Evolutionary conservation across 2,113 vertebrate species (phyloP).

Genomic region (Pluvialis apricaria): DNA sequence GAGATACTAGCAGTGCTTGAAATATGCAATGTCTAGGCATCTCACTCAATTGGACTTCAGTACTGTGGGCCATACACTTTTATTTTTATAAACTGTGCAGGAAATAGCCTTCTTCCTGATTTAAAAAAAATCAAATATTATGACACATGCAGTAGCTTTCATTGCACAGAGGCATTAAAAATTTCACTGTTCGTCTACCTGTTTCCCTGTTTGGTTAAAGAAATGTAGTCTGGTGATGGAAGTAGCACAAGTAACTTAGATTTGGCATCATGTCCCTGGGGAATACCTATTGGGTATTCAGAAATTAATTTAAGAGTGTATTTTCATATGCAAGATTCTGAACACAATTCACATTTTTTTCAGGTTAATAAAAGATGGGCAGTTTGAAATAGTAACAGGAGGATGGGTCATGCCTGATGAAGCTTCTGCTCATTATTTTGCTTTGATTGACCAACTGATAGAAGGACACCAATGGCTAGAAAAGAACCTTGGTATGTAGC

Average conservation of each 20-base stretch:
- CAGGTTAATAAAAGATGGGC: slow-evolving; percentile 83
- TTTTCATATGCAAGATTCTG: background rate
- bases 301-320: background rate
- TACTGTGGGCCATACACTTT: background rate
- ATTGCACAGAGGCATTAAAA: background rate
- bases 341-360: background rate
- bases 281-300: background rate
- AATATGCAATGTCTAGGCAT: background rate
- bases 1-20: background rate
- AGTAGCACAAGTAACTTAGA: background rate
- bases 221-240: background rate
- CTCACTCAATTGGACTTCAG: background rate
- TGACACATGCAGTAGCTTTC: background rate
- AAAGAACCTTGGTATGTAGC: slow-evolving; percentile 80
- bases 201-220: background rate
- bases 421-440: slow-evolving; percentile 87
- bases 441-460: slow-evolving; percentile 88
- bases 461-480: slow-evolving; percentile 96
- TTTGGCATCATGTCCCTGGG: background rate
- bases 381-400: slow-evolving; percentile 91
- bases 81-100: background rate
- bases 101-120: background rate
- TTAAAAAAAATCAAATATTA: background rate
- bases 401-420: slow-evolving; percentile 97
- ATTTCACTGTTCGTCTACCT: background rate